A percentile compares a stretch with the other conserved stretches of the same genome.
phyloP scores from a whole-genome alignment of 2,797 vertebrate species.

The Pygocentrus nattereri region DNA sequence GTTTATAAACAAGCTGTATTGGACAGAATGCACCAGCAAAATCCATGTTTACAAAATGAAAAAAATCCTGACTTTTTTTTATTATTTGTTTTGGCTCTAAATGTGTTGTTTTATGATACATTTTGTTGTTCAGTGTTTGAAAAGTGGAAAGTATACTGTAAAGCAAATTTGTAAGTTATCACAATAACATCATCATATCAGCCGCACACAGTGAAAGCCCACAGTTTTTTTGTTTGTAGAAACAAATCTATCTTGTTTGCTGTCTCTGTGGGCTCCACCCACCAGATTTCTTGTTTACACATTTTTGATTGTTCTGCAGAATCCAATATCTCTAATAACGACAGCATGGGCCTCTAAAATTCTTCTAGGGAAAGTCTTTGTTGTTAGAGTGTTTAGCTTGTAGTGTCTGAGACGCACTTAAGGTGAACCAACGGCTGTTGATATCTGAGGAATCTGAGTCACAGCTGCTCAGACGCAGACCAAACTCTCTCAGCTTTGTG shows the following conservation, averaged over 20 bases:
- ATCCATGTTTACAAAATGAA: too few species aligned
- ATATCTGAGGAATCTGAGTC: conserved; percentile 52
- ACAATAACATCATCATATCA: too few species aligned
- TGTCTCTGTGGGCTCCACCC: not conserved
- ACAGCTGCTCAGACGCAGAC: conserved; percentile 42
- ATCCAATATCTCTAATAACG: not conserved
- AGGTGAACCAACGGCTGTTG: conserved; percentile 29
- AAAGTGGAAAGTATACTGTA: too few species aligned
- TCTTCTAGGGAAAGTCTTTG: not conserved
- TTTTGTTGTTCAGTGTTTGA: too few species aligned
- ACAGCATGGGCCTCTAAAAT: conserved; percentile 18
- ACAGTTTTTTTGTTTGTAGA: not conserved
- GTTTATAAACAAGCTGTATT: too few species aligned
- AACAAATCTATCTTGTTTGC: not conserved
- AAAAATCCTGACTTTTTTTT: too few species aligned
- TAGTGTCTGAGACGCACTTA: not conserved
- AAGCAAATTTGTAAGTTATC: too few species aligned
- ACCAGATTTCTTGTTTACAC: not conserved
- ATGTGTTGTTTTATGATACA: too few species aligned
- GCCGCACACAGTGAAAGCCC: too few species aligned
- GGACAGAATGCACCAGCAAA: too few species aligned
- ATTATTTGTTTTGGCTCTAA: too few species aligned
- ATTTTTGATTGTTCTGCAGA: not conserved
- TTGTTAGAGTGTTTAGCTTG: conserved; percentile 1
- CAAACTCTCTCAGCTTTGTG: conserved; percentile 55